phyloP scores from a whole-genome alignment of 2,888 invertebrate genomes.

The Calameuta filiformis region DNA sequence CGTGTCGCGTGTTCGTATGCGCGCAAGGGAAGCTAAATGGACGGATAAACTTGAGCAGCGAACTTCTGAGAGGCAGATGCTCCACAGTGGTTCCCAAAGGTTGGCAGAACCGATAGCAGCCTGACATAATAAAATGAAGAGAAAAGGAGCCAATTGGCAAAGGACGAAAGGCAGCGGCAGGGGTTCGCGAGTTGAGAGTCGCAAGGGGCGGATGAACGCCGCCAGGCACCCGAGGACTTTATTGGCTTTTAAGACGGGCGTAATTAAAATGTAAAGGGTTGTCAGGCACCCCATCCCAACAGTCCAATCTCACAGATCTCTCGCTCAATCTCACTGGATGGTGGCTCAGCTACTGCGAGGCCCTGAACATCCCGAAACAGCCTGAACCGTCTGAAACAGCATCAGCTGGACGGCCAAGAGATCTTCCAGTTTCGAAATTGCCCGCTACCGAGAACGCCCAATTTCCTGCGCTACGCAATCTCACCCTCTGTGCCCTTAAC shows the following conservation, averaged over 20 bases:
- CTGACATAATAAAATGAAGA: not conserved
- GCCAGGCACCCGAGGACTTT: slow-evolving; percentile 48
- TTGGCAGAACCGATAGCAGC: not conserved
- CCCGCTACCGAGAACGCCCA: slow-evolving; percentile 5
- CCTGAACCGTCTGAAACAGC: slow-evolving; percentile 5
- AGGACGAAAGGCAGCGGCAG: not conserved
- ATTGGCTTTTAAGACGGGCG: slow-evolving; percentile 59
- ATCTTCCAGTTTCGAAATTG: slow-evolving; percentile 32
- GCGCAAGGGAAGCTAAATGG: slow-evolving; percentile 53
- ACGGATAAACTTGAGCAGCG: slow-evolving; percentile 51
- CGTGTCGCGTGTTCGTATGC: slow-evolving; percentile 14
- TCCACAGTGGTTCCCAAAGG: slow-evolving; percentile 11
- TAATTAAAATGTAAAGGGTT: slow-evolving; percentile 62
- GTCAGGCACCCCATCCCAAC: slow-evolving; percentile 32
- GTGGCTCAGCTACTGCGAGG: slow-evolving; percentile 15
- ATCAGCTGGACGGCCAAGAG: not conserved
- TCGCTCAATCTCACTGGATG: slow-evolving; percentile 26
- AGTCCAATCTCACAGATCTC: slow-evolving; percentile 11
- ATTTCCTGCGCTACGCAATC: not conserved
- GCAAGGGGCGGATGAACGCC: slow-evolving; percentile 29
- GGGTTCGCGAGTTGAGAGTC: slow-evolving; percentile 35
- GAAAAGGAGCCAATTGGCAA: slow-evolving; percentile 5
- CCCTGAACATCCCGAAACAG: slow-evolving; percentile 19
- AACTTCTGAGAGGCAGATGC: slow-evolving; percentile 45
- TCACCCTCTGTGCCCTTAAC: not conserved